Evolutionary conservation across 2,888 invertebrate genomes (phyloP).

Genomic region (Pollenia angustigena): DNA sequence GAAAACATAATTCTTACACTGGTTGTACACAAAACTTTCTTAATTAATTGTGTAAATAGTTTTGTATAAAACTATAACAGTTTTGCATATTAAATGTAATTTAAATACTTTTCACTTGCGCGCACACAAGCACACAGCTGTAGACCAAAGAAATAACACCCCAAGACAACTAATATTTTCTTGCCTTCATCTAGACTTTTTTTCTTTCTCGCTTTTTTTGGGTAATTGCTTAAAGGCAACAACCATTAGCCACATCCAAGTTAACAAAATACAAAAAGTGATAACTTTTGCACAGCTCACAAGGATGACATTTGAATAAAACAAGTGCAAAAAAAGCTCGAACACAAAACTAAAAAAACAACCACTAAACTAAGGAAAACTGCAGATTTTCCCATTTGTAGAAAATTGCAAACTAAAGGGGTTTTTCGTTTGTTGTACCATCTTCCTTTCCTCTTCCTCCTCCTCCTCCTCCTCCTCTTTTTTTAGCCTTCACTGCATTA

Average conservation of each 20-base stretch:
- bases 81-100: conserved; percentile 72
- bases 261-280: conserved; percentile 56
- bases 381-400: conserved; percentile 61
- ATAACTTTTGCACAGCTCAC: conserved; percentile 57
- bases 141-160: conserved; percentile 8
- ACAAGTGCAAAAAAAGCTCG: not conserved
- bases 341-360: conserved; percentile 29
- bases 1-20: conserved; percentile 53
- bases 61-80: conserved; percentile 62
- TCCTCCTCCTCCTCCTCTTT: not conserved
- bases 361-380: conserved; percentile 67
- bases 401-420: conserved; percentile 60
- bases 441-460: not conserved
- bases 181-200: conserved; percentile 32
- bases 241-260: conserved; percentile 38
- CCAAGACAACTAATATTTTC: conserved; percentile 51
- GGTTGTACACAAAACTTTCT: conserved; percentile 60
- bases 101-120: conserved; percentile 66
- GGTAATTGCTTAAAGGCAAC: conserved; percentile 59
- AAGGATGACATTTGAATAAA: conserved; percentile 50
- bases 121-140: conserved; percentile 1
- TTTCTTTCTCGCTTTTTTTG: not conserved
- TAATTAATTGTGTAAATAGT: conserved; percentile 73
- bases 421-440: not conserved
- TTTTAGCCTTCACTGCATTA: conserved; percentile 9